Conservation (phyloP, 2,888 invertebrate genomes). For the Caenorhabditis auriculariae region DNA sequence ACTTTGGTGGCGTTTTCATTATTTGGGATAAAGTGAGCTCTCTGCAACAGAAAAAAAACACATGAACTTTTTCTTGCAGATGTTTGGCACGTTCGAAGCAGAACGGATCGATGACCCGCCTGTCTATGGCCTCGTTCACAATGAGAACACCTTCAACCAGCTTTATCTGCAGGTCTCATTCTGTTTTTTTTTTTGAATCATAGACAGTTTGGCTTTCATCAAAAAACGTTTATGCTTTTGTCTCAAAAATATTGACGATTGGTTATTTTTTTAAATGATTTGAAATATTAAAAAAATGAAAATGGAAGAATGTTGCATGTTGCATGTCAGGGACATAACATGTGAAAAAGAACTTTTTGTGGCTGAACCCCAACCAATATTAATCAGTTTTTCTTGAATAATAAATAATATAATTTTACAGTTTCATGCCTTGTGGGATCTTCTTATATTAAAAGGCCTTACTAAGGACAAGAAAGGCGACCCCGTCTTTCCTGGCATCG, state of each 20-base stretch:
- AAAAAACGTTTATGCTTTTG: not conserved
- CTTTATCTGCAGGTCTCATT: conserved; percentile 56
- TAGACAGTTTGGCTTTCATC: conserved; percentile 2
- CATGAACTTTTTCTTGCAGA: conserved; percentile 22
- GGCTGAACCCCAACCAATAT: not conserved
- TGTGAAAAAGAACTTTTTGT: not conserved
- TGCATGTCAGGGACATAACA: not conserved
- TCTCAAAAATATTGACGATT: too few species aligned
- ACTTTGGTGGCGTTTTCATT: conserved; percentile 86
- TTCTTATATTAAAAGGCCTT: conserved; percentile 72
- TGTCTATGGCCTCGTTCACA: conserved; percentile 73
- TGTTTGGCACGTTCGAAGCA: conserved; percentile 72
- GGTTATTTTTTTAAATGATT: too few species aligned
- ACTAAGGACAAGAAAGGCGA: conserved; percentile 63
- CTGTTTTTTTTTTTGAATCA: not conserved
- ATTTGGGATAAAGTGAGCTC: conserved; percentile 73
- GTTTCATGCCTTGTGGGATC: conserved; percentile 76
- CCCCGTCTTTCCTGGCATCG: conserved; percentile 42
- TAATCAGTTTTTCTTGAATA: not conserved
- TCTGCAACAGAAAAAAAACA: not conserved
- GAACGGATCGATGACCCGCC: conserved; percentile 76
- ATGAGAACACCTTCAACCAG: conserved; percentile 61
- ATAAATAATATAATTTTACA: conserved; percentile 64
- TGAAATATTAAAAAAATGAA: not conserved
- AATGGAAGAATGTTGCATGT: not conserved